Conservation (phyloP, 1,140 invertebrate genomes). For the Aphaenogaster floridana region DNA sequence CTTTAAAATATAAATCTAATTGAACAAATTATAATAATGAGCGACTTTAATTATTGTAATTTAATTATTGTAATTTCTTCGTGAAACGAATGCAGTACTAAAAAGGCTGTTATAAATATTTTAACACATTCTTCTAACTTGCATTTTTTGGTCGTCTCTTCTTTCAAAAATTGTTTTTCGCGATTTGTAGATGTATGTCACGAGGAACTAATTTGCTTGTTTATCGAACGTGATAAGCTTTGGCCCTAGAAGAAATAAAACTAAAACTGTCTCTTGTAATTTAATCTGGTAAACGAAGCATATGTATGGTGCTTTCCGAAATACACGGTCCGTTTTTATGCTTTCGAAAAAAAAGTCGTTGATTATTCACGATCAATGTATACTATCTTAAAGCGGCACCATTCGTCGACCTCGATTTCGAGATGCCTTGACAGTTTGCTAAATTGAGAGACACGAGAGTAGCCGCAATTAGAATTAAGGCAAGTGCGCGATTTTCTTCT, state of each 20-base stretch:
- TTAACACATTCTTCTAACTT: neutral
- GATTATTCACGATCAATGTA: slow-evolving; percentile 30
- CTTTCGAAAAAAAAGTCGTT: neutral
- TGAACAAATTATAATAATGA: neutral
- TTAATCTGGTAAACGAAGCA: slow-evolving; percentile 3
- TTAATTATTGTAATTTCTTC: neutral
- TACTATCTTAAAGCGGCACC: slow-evolving; percentile 39
- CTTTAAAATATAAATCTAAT: slow-evolving; percentile 7
- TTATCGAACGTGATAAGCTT: neutral
- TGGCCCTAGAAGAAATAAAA: neutral
- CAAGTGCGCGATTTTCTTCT: neutral
- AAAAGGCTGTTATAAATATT: neutral
- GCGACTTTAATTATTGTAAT: neutral
- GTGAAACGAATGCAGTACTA: neutral
- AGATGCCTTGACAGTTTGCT: neutral
- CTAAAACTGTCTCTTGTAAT: slow-evolving; percentile 2
- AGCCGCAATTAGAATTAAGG: slow-evolving; percentile 21
- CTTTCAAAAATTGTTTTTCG: neutral
- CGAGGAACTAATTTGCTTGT: neutral
- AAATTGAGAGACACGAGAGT: slow-evolving; percentile 22
- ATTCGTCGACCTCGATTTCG: slow-evolving; percentile 45
- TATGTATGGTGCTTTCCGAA: neutral
- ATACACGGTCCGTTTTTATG: slow-evolving; percentile 22
- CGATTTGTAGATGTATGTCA: neutral
- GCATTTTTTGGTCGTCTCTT: neutral